Evolutionary conservation across 1,140 invertebrate species (phyloP).

Genomic region (Bombyx mandarina): DNA sequence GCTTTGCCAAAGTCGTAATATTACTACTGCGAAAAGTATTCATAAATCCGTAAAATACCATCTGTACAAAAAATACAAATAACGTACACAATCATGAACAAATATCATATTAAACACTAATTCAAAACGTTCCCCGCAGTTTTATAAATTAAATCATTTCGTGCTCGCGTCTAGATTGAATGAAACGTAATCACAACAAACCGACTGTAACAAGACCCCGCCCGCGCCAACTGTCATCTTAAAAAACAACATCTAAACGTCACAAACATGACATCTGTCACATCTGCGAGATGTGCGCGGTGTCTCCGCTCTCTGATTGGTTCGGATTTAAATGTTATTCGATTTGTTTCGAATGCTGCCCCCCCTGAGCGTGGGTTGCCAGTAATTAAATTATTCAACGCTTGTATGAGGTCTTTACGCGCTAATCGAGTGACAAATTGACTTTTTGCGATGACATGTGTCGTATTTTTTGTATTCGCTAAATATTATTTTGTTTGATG

Average conservation of each 20-base stretch:
- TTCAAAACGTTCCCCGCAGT: no score
- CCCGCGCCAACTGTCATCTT: constrained; percentile 40
- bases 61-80: no score
- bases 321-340: constrained; percentile 35
- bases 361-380: no score
- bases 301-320: constrained; percentile 26
- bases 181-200: constrained; percentile 22
- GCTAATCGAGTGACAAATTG: constrained; percentile 42
- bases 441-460: constrained; percentile 13
- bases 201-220: constrained; percentile 9
- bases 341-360: neutral
- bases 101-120: no score
- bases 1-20: no score
- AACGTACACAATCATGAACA: no score
- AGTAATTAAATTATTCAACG: constrained; percentile 35
- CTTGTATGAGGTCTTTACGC: constrained; percentile 28
- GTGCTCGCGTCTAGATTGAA: constrained; percentile 15
- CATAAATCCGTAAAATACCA: no score
- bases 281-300: constrained; percentile 19
- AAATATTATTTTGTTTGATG: neutral
- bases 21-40: no score
- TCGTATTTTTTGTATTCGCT: neutral
- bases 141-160: no score
- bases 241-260: constrained; percentile 40
- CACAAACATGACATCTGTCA: constrained; percentile 45